A percentile compares a stretch with the other conserved stretches of the same genome.
phyloP scores from a whole-genome alignment of 2,888 invertebrate species.

The Stomorhina lunata region DNA sequence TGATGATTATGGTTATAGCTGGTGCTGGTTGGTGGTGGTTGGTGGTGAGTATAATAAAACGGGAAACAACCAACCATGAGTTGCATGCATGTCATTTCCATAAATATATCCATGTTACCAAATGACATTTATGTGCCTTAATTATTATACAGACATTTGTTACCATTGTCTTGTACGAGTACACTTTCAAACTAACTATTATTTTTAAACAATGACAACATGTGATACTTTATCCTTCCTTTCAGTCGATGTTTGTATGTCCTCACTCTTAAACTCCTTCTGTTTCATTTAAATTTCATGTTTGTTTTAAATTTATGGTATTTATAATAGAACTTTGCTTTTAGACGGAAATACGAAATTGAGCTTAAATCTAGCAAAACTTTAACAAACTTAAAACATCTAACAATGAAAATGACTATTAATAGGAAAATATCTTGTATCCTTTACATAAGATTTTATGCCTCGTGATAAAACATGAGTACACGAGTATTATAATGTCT shows the following conservation, averaged over 20 bases:
- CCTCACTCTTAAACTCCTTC: background rate
- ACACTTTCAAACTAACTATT: slow-evolving; percentile 31
- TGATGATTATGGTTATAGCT: background rate
- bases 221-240: slow-evolving; percentile 21
- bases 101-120: slow-evolving; percentile 48
- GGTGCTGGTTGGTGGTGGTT: no score
- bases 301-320: slow-evolving; percentile 39
- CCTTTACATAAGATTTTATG: slow-evolving; percentile 51
- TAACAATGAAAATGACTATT: background rate
- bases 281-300: background rate
- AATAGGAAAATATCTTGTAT: slow-evolving; percentile 27
- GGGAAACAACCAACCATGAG: slow-evolving; percentile 19
- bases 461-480: slow-evolving; percentile 39
- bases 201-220: slow-evolving; percentile 23
- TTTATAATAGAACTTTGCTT: slow-evolving; percentile 11
- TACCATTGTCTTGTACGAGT: slow-evolving; percentile 32
- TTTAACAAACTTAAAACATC: slow-evolving; percentile 12
- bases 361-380: background rate
- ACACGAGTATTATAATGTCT: slow-evolving; percentile 32
- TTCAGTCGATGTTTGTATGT: background rate
- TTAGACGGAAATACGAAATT: background rate
- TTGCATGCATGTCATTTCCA: slow-evolving; percentile 50
- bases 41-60: background rate
- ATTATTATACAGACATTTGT: slow-evolving; percentile 62
- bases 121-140: slow-evolving; percentile 61